Base-by-base conservation (phyloP, 2,888 invertebrate genomes). In the Terebella lapidaria region DNA sequence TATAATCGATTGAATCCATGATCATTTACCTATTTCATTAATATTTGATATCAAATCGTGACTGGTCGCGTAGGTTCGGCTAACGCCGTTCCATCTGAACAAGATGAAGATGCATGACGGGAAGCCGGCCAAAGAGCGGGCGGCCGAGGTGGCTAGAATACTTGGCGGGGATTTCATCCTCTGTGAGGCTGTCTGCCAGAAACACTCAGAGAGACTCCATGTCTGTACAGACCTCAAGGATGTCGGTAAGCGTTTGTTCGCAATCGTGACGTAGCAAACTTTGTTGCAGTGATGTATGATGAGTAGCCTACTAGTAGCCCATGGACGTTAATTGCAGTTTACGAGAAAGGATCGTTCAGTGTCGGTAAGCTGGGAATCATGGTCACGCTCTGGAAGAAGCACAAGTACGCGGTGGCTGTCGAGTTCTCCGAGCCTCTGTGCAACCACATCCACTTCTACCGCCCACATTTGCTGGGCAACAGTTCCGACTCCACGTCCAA, bases 351-450 rank as follows among this genome's bases (percentile, higher is more conserved):
- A 20, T 10, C 10, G 35, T 64, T 29, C 28, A 45, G 57, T n/a
- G 56, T 65, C 15, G 65, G 65, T 5, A 54, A 54, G n/a, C 4
- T 54, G 2, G 65, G 65, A 4, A 61, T 64, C 24, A 28, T 65
- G 22, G 58, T 56, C 15, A 54, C 57, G 20, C 58, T 65, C 24
- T 27, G 47, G 25, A 64, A 64, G 52, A 62, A 57, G 47, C 60
- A 55, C 57, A 63, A 57, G 51, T 63, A 56, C 52, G 60, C 65
- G 18, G 54, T 61, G 18, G 61, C 56, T 25, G 61, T 58, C 22
- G 65, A 58, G n/a, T 64, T 65, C 35, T 63, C 59, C 2, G 63
- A 64, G 56, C 65, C 63, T 51, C 54, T 65, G 52, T 65, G 65
- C 58, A 55, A 64, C 26, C 65, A 65, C 59, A 65, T 65, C 57